Conservation (phyloP, 2,113 vertebrate species). For the Tetrax tetrax region DNA sequence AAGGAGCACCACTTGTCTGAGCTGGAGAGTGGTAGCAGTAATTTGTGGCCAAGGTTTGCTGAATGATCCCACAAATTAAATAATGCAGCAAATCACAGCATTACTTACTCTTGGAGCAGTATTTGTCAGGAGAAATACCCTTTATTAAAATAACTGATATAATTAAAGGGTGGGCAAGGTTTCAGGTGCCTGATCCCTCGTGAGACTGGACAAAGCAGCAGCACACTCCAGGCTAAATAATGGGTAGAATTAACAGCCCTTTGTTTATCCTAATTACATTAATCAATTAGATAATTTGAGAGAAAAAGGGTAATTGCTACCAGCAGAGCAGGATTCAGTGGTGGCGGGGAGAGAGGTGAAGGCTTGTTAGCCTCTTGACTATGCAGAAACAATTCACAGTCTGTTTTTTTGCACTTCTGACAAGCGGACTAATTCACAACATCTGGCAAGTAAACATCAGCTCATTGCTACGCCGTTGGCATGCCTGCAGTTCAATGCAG, state of each 20-base stretch:
- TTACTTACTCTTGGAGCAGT: neutral
- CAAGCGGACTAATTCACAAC: constrained; percentile 10
- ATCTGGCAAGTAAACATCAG: neutral
- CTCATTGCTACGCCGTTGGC: neutral
- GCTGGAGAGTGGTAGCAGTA: neutral
- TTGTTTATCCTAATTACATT: constrained; percentile 45
- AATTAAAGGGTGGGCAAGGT: neutral
- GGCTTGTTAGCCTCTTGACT: constrained; percentile 28
- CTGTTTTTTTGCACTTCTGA: neutral
- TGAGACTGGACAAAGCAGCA: neutral
- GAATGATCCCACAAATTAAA: neutral
- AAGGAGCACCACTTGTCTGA: neutral
- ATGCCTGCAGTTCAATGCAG: neutral
- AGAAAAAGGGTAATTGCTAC: constrained; percentile 29
- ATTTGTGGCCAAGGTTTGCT: neutral
- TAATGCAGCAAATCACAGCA: neutral
- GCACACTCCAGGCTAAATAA: neutral
- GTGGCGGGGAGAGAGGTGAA: constrained; percentile 8
- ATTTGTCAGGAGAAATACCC: neutral
- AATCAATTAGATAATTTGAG: constrained; percentile 33
- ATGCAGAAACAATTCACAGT: neutral
- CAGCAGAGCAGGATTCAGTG: neutral
- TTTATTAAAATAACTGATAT: neutral
- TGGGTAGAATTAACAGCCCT: constrained; percentile 2
- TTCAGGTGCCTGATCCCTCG: neutral